These are phyloP conservation scores for Zaprionus inermis DNA, from an alignment of 1,140 invertebrate genomes.

Conservation along the genomic window DNA sequence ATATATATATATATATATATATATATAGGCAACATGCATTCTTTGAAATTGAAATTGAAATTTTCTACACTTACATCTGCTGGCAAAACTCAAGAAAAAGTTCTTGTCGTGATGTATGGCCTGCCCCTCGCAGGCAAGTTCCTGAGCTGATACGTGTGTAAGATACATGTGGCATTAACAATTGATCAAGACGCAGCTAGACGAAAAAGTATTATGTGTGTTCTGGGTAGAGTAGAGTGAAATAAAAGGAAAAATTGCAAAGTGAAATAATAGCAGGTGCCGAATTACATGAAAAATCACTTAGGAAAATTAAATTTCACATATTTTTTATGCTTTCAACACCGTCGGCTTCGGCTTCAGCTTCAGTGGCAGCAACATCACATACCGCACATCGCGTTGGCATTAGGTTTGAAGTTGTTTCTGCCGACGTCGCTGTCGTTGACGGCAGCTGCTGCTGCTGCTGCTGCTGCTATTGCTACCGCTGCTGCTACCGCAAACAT, in stretches of 20 bases:
- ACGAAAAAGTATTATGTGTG: constrained; percentile 68
- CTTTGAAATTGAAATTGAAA: constrained; percentile 42
- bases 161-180: constrained; percentile 78
- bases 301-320: constrained; percentile 83
- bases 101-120: constrained; percentile 71
- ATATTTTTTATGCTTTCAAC: constrained; percentile 78
- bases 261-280: constrained; percentile 78
- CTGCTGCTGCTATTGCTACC: constrained; percentile 56
- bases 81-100: constrained; percentile 59
- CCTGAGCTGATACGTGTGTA: constrained; percentile 51
- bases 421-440: constrained; percentile 12
- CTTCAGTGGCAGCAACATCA: constrained; percentile 25
- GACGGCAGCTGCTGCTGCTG: constrained; percentile 42
- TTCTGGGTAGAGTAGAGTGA: constrained; percentile 29
- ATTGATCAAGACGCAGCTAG: constrained; percentile 69
- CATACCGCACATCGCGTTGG: constrained; percentile 57
- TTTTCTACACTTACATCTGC: constrained; percentile 5
- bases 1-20: background rate
- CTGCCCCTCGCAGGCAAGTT: constrained; percentile 61
- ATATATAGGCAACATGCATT: background rate
- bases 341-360: constrained; percentile 26
- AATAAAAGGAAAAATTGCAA: constrained; percentile 64
- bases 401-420: constrained; percentile 70
- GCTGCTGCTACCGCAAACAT: constrained; percentile 68
- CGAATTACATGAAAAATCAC: constrained; percentile 83